Conservation (phyloP, 1,140 invertebrate genomes). For the Drosophila kepulauana region DNA sequence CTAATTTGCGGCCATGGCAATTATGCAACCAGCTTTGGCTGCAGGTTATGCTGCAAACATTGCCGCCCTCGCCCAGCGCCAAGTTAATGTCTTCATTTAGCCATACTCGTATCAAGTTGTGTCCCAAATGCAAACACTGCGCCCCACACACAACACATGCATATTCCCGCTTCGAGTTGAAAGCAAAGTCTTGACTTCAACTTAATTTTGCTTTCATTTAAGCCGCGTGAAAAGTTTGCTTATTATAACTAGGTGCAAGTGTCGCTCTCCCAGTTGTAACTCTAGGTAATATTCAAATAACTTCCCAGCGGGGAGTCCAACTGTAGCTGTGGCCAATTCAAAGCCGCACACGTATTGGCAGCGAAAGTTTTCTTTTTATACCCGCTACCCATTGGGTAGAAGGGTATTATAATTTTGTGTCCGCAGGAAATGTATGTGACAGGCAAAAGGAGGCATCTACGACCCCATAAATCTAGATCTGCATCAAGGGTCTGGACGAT, state of each 20-base stretch:
- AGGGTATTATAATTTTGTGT: no score
- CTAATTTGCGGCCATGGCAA: constrained; percentile 56
- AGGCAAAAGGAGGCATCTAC: no score
- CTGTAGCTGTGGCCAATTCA: not conserved
- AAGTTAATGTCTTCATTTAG: constrained; percentile 63
- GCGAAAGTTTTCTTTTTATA: constrained; percentile 69
- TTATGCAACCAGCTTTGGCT: constrained; percentile 29
- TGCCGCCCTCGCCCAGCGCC: constrained; percentile 11
- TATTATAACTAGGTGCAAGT: constrained; percentile 80
- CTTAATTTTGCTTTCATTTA: constrained; percentile 71
- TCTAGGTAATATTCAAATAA: constrained; percentile 64
- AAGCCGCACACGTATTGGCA: constrained; percentile 71
- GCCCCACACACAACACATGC: constrained; percentile 13
- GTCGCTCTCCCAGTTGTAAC: constrained; percentile 43
- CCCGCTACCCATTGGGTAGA: no score
- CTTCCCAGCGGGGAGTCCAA: constrained; percentile 13
- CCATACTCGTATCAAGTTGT: constrained; percentile 47
- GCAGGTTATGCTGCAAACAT: constrained; percentile 13
- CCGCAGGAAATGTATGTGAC: no score
- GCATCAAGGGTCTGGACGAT: no score
- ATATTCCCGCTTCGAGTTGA: constrained; percentile 8
- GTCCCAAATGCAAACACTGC: constrained; percentile 33
- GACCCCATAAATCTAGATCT: no score
- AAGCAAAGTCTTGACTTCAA: constrained; percentile 24
- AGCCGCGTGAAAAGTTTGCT: constrained; percentile 70